A percentile compares a stretch with the other conserved stretches of the same genome.
phyloP scores from a whole-genome alignment of 2,113 vertebrate species.

The Caranx melampygus region DNA sequence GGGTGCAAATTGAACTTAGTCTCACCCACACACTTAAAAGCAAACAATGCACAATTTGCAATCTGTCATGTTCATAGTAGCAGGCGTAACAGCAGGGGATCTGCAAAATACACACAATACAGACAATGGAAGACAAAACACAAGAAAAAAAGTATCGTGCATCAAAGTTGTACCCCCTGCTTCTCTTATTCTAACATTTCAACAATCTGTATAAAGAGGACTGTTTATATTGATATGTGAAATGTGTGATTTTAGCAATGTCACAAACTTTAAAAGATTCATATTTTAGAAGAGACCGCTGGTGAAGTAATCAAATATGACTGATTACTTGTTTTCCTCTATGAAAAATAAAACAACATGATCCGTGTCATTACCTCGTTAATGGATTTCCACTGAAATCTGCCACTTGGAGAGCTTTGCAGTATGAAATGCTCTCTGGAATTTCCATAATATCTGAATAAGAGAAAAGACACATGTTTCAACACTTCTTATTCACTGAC shows the following conservation, averaged over 20 bases:
- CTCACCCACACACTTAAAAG: slow-evolving; percentile 33
- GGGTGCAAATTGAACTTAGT: slow-evolving; percentile 62
- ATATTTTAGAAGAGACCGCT: neutral
- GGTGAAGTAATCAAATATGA: neutral
- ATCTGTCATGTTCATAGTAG: slow-evolving; percentile 21
- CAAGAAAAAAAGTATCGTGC: neutral
- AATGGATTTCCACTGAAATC: slow-evolving; percentile 99
- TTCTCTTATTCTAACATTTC: neutral
- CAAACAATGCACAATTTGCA: slow-evolving; percentile 24
- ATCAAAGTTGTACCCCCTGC: neutral
- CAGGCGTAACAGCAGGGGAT: neutral
- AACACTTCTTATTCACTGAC: neutral
- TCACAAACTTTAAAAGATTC: neutral
- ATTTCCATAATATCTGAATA: slow-evolving; percentile 95
- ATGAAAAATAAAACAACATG: neutral
- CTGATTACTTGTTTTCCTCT: neutral
- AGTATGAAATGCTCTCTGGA: slow-evolving; percentile 97
- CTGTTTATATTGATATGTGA: neutral
- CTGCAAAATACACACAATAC: neutral
- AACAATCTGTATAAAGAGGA: neutral
- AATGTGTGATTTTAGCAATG: neutral
- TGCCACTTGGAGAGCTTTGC: slow-evolving; percentile 96
- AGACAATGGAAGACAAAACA: neutral
- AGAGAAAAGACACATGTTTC: slow-evolving; percentile 54
- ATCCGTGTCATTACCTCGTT: slow-evolving; percentile 87